Evolutionary conservation across 2,797 vertebrate genomes (phyloP), one percentile per base, ranked within the genome.

Genomic region (Argentina silus): DNA sequence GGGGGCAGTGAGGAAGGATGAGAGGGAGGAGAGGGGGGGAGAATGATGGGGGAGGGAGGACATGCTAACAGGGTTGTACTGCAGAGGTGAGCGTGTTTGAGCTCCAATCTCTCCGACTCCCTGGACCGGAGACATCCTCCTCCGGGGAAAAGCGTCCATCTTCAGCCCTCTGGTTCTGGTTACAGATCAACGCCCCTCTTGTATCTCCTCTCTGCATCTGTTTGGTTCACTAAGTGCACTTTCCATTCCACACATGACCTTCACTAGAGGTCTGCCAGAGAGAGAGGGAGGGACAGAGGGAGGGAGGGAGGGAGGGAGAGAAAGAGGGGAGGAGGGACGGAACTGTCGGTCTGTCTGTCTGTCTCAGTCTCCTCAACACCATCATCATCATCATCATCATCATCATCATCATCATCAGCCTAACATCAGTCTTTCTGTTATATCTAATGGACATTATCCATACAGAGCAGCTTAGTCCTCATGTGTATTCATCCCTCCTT

Each of bases 231-330:
- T 88, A 87, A 91, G 85, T 88, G 85, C 89, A 90, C 85, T 91
- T 92, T 91, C 83, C 88, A 87, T 92, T 91, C 91, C 82, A 90
- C 84, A 88, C 91, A 91, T 91, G 93, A 94, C 93, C 93, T 94
- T 93, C 90, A 78, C 75, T 82, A 74, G 82, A 79, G 80, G 68
- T 74, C 69, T 73, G 61, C 73, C 83, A 83, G 73, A 85, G 74
- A 74, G 82, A 17, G 50, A n/a, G n/a, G n/a, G n/a, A n/a, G n/a
- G n/a, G n/a, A n/a, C n/a, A n/a, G n/a, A n/a, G n/a, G n/a, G n/a
- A n/a, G n/a, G n/a, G n/a, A n/a, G n/a, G n/a, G n/a, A n/a, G n/a
- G n/a, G n/a, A n/a, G n/a, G n/a, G n/a, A n/a, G 36, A 77, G 85
- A 63, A 67, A 75, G 77, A 76, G 60, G 74, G 61, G 55, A 83